Percentiles rank a stretch among this genome's conserved stretches.
phyloP scores from a whole-genome alignment of 2,113 vertebrate species.

The Phalacrocorax pelagicus region DNA sequence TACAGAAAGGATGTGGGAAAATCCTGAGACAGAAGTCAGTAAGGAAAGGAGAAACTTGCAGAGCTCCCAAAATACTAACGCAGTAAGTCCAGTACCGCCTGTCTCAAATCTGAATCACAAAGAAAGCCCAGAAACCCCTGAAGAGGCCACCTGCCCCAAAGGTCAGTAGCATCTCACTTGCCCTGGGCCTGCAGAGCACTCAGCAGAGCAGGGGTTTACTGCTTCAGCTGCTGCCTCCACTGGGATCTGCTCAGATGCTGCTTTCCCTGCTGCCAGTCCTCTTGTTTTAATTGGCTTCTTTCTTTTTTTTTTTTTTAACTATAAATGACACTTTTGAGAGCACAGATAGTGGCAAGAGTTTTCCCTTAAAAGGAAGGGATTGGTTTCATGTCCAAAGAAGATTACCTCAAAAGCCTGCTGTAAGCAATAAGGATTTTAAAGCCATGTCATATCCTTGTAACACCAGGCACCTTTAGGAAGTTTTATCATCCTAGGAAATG shows the following conservation, averaged over 20 bases:
- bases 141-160: background rate
- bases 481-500: background rate
- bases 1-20: background rate
- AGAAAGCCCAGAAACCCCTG: background rate
- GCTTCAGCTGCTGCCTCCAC: background rate
- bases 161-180: background rate
- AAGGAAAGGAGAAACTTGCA: background rate
- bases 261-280: background rate
- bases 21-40: background rate
- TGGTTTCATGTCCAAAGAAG: background rate
- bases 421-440: conserved; percentile 5
- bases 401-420: background rate
- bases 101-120: background rate
- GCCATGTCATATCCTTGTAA: background rate
- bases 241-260: background rate
- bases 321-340: background rate
- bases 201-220: background rate
- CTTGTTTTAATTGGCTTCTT: background rate
- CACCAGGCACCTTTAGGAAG: background rate
- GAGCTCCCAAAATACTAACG: background rate
- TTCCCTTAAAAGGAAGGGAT: background rate
- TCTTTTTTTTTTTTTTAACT: background rate
- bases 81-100: background rate
- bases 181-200: background rate
- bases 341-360: background rate